Conservation (phyloP, 2,888 invertebrate genomes). For the Parapristionchus giblindavisi region DNA sequence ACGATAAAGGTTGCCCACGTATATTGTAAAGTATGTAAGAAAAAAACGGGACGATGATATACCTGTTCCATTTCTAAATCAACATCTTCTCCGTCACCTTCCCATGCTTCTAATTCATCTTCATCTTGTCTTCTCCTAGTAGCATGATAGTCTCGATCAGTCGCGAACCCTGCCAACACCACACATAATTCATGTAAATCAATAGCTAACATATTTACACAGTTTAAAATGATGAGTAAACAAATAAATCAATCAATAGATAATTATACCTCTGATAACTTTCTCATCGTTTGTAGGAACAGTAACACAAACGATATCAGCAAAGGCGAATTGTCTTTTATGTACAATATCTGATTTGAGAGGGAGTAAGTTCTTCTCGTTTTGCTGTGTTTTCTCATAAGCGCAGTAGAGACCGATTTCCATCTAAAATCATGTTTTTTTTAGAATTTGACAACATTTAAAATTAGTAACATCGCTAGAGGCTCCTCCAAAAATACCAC, state of each 20-base stretch:
- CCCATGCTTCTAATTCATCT: slow-evolving; percentile 47
- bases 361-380: slow-evolving; percentile 46
- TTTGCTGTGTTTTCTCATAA: slow-evolving; percentile 44
- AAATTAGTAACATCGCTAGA: slow-evolving; percentile 7
- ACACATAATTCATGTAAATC: background rate
- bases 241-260: background rate
- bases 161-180: slow-evolving; percentile 46
- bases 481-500: slow-evolving; percentile 40
- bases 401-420: slow-evolving; percentile 41
- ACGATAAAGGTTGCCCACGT: too few relatives aligned
- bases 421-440: slow-evolving; percentile 32
- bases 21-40: too few relatives aligned
- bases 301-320: slow-evolving; percentile 46
- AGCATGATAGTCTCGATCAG: slow-evolving; percentile 51
- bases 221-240: background rate
- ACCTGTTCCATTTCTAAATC: slow-evolving; percentile 22
- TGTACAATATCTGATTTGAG: slow-evolving; percentile 40
- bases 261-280: slow-evolving; percentile 22
- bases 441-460: background rate
- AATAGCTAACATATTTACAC: background rate
- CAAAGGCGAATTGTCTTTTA: slow-evolving; percentile 46
- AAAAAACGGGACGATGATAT: too few relatives aligned
- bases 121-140: slow-evolving; percentile 38
- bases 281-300: slow-evolving; percentile 43
- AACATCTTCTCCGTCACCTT: slow-evolving; percentile 46